A percentile compares a stretch with the other conserved stretches of the same genome.
phyloP scores from a whole-genome alignment of 2,797 vertebrate genomes.

The Gambusia yucatana region DNA sequence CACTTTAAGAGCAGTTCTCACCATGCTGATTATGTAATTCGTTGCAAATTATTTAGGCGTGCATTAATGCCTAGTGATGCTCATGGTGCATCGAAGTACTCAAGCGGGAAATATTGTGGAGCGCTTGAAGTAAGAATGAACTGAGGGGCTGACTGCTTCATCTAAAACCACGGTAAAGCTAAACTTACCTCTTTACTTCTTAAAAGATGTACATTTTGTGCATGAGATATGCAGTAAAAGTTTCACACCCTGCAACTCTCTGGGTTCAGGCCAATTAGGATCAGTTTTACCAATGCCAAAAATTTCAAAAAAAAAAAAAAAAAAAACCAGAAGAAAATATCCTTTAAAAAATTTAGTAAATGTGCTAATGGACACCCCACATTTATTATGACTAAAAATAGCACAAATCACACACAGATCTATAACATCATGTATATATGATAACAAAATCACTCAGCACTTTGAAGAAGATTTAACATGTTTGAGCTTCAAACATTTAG shows the following conservation, averaged over 20 bases:
- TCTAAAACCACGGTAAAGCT: conserved; percentile 11
- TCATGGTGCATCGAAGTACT: conserved; percentile 57
- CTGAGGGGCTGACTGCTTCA: conserved; percentile 29
- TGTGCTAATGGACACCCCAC: neutral
- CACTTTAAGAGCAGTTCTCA: conserved; percentile 56
- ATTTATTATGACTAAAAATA: neutral
- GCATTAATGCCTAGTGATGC: conserved; percentile 65
- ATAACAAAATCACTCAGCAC: neutral
- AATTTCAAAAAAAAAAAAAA: too few species aligned
- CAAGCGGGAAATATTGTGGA: conserved; percentile 49
- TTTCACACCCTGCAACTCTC: neutral
- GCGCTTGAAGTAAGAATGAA: conserved; percentile 29
- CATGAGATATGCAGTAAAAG: conserved; percentile 4
- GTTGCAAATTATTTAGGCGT: conserved; percentile 59
- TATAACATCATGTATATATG: neutral
- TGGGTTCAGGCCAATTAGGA: neutral
- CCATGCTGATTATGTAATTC: conserved; percentile 62
- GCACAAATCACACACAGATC: neutral
- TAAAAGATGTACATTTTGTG: neutral
- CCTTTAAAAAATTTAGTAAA: neutral
- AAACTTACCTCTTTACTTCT: conserved; percentile 8
- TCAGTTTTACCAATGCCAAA: neutral
- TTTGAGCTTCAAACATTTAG: neutral
- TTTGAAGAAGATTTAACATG: neutral
- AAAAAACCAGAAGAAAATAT: neutral